phyloP scores from a whole-genome alignment of 2,113 vertebrate species.

The Ptilorrhoa leucosticta region DNA sequence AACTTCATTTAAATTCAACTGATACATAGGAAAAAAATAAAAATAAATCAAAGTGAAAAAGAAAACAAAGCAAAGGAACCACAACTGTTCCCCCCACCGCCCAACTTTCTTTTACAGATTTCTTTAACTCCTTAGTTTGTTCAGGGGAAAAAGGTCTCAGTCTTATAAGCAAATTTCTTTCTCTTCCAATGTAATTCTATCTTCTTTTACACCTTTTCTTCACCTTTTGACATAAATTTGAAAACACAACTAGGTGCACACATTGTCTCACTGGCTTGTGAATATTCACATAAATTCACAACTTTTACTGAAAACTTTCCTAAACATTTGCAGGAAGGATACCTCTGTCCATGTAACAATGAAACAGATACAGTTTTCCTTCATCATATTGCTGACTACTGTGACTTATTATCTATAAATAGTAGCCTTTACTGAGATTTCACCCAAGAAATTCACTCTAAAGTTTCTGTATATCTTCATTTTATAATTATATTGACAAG shows the following conservation, averaged over 20 bases:
- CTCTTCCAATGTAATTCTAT: neutral
- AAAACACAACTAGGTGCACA: neutral
- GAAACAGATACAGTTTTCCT: neutral
- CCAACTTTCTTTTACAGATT: neutral
- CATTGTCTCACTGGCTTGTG: neutral
- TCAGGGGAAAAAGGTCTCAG: neutral
- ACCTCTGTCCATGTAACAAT: neutral
- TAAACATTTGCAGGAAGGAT: neutral
- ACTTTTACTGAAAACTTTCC: neutral
- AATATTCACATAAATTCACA: neutral
- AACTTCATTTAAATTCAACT: neutral
- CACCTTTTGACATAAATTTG: neutral
- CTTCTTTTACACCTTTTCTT: neutral
- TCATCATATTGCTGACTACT: neutral
- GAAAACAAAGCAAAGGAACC: neutral
- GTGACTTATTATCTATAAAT: neutral
- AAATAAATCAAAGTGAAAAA: neutral
- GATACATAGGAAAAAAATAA: rapidly evolving
- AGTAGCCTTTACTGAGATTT: neutral
- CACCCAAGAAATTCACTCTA: neutral
- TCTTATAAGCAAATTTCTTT: neutral
- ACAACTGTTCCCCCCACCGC: rapidly evolving
- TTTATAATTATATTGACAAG: neutral
- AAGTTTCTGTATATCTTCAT: neutral
- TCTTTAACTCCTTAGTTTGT: neutral